Conservation (phyloP, 2,113 vertebrate genomes). For the Junco hyemalis region DNA sequence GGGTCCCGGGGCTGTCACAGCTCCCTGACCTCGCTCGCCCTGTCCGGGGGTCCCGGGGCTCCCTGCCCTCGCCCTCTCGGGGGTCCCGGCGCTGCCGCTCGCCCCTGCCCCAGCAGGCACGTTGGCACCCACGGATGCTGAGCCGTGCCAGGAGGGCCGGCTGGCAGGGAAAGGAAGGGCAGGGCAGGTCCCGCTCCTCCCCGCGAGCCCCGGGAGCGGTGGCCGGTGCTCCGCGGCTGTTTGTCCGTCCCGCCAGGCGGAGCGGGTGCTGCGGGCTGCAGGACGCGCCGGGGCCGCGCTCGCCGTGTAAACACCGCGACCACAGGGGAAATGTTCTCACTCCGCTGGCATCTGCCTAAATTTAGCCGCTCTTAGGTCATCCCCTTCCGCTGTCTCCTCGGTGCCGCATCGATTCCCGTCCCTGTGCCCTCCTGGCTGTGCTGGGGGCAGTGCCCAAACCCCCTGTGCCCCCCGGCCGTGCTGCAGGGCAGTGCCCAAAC, state of each 20-base stretch:
- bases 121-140: accelerated
- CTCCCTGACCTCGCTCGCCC: too few relatives aligned
- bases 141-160: background rate
- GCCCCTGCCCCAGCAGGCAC: accelerated
- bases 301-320: conserved; percentile 10
- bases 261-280: background rate
- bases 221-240: accelerated
- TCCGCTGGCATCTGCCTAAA: conserved; percentile 32
- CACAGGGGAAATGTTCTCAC: conserved; percentile 59
- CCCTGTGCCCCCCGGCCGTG: background rate
- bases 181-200: background rate
- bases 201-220: accelerated
- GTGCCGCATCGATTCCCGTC: background rate
- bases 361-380: conserved; percentile 45
- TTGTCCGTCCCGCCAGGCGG: accelerated
- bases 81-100: background rate
- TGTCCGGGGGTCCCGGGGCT: too few relatives aligned
- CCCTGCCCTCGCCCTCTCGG: background rate
- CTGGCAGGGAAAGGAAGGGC: background rate
- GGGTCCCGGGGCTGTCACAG: background rate
- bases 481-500: accelerated
- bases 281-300: background rate
- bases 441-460: accelerated
- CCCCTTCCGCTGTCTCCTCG: background rate
- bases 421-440: accelerated